Conservation (phyloP, 2,113 vertebrate genomes). For the Echinops telfairi region DNA sequence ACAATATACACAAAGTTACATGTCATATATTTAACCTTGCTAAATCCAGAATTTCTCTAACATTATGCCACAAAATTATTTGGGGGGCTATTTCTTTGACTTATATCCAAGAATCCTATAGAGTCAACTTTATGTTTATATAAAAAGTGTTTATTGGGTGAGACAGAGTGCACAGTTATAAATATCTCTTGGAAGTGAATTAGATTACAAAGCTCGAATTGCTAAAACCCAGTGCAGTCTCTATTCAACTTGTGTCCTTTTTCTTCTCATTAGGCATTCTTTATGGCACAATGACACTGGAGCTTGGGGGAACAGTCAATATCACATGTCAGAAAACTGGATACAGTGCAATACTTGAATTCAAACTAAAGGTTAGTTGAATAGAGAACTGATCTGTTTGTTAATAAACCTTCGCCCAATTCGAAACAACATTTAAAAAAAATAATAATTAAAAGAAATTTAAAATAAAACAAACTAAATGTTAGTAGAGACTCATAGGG, state of each 20-base stretch:
- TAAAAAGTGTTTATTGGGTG: background rate
- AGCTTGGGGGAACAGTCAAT: slow-evolving; percentile 95
- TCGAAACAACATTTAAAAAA: too few relatives aligned
- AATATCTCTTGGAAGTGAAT: background rate
- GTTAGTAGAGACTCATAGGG: too few relatives aligned
- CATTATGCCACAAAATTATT: slow-evolving; percentile 21
- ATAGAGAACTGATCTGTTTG: background rate
- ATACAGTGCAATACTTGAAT: slow-evolving; percentile 97
- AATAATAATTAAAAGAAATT: too few relatives aligned
- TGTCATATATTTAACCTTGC: background rate
- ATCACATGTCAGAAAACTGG: slow-evolving; percentile 98
- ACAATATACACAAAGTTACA: background rate
- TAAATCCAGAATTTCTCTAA: slow-evolving; percentile 33
- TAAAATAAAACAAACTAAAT: too few relatives aligned
- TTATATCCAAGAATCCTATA: slow-evolving; percentile 13
- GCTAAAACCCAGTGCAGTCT: background rate
- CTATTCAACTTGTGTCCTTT: background rate
- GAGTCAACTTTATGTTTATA: slow-evolving; percentile 28
- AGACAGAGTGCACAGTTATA: background rate
- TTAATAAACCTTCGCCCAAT: too few relatives aligned
- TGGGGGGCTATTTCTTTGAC: slow-evolving; percentile 3
- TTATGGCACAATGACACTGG: slow-evolving; percentile 98
- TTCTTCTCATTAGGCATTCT: slow-evolving; percentile 92
- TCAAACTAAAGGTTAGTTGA: slow-evolving; percentile 95
- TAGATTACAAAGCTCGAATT: background rate